phyloP scores from a whole-genome alignment of 2,113 vertebrate genomes.

The Trachemys scripta region DNA sequence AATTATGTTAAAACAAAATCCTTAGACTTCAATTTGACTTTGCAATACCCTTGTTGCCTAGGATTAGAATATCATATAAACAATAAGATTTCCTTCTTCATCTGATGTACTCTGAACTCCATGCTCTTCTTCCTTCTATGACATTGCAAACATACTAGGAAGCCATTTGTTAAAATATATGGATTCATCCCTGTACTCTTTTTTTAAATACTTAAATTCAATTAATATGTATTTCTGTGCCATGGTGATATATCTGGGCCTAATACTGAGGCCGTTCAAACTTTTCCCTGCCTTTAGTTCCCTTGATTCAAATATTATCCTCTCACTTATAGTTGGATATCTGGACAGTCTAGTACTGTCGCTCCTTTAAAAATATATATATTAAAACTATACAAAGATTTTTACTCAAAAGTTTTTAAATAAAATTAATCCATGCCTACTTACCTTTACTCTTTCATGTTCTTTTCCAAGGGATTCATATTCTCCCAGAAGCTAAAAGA shows the following conservation, averaged over 20 bases:
- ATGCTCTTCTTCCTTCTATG: neutral
- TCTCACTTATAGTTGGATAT: neutral
- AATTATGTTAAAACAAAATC: neutral
- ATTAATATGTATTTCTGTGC: neutral
- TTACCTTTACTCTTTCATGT: constrained; percentile 91
- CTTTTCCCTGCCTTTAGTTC: neutral
- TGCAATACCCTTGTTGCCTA: neutral
- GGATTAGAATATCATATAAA: neutral
- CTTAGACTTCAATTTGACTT: neutral
- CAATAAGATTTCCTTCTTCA: neutral
- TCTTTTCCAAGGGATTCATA: constrained; percentile 92
- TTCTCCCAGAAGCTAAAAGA: constrained; percentile 88
- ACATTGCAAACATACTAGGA: neutral
- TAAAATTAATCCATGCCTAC: neutral
- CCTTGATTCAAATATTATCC: neutral
- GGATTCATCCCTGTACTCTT: neutral
- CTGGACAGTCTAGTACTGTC: neutral
- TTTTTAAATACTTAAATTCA: neutral
- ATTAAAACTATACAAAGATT: neutral
- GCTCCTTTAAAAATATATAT: neutral
- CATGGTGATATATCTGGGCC: neutral
- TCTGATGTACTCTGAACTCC: neutral
- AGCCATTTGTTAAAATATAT: neutral
- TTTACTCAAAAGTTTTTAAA: neutral
- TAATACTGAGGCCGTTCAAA: neutral